Conservation (phyloP, 2,797 vertebrate species). For the Neoniphon sammara region DNA sequence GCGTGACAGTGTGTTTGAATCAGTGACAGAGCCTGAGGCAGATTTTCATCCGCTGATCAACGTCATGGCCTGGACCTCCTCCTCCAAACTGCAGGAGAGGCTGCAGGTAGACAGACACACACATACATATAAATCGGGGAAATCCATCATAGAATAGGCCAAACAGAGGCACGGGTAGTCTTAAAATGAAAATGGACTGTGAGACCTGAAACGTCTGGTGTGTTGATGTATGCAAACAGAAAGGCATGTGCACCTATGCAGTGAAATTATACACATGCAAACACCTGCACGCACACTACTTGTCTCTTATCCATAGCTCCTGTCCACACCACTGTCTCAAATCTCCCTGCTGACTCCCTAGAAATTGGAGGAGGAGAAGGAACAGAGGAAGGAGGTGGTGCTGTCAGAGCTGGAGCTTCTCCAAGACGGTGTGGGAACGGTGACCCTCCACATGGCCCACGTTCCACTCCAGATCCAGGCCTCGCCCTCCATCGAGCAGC, state of each 20-base stretch:
- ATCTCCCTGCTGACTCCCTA: slow-evolving; percentile 17
- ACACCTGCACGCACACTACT: neutral
- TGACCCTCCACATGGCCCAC: slow-evolving; percentile 42
- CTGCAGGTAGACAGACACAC: slow-evolving; percentile 51
- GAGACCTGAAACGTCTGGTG: too few species aligned
- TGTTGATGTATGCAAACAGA: too few species aligned
- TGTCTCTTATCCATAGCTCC: neutral
- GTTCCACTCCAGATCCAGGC: too few species aligned
- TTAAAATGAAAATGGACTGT: too few species aligned
- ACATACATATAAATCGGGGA: neutral
- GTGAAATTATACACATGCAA: too few species aligned
- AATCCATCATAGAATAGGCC: too few species aligned
- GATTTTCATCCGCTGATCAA: slow-evolving; percentile 66
- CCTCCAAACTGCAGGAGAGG: slow-evolving; percentile 39
- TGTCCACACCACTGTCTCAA: neutral
- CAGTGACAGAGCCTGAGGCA: slow-evolving; percentile 35
- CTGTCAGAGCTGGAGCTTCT: slow-evolving; percentile 31
- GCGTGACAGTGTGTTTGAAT: slow-evolving; percentile 11
- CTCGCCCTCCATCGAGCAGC: too few species aligned
- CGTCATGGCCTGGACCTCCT: slow-evolving; percentile 31
- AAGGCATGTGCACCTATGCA: too few species aligned
- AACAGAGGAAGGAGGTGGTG: neutral
- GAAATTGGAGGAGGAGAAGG: slow-evolving; percentile 53
- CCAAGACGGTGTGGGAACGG: slow-evolving; percentile 62
- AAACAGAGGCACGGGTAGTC: too few species aligned